Evolutionary conservation across 2,888 invertebrate genomes (phyloP).

Genomic region (Dasypogon diadema): DNA sequence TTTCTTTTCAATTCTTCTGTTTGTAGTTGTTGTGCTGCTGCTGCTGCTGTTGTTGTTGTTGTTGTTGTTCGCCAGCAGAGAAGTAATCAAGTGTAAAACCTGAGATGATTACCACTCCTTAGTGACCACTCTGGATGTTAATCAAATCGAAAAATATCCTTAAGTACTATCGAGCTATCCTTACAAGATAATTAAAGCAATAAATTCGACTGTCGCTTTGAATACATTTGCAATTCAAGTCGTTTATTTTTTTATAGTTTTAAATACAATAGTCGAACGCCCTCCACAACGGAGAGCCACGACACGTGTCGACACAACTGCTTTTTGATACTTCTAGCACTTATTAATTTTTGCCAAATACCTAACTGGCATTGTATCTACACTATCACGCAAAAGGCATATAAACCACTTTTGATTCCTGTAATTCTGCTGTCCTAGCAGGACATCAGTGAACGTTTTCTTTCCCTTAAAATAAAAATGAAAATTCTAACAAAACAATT

Average conservation of each 20-base stretch:
- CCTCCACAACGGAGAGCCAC: neutral
- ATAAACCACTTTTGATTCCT: conserved; percentile 44
- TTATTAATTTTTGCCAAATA: conserved; percentile 9
- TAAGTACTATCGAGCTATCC: conserved; percentile 34
- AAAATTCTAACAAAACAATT: conserved; percentile 15
- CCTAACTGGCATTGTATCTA: conserved; percentile 16
- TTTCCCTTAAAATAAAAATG: neutral
- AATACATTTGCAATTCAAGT: conserved; percentile 9
- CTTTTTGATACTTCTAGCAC: neutral
- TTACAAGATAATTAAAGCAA: conserved; percentile 45
- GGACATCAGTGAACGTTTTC: neutral
- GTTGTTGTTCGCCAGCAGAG: conserved; percentile 2
- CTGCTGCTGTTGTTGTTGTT: neutral
- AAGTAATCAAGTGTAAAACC: conserved; percentile 38
- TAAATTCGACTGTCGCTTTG: conserved; percentile 45
- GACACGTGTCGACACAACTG: conserved; percentile 8
- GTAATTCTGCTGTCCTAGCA: neutral
- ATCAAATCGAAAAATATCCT: conserved; percentile 34
- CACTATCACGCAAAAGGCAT: conserved; percentile 47
- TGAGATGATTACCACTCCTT: conserved; percentile 41
- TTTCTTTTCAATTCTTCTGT: neutral
- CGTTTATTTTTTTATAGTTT: conserved; percentile 7
- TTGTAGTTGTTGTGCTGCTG: neutral
- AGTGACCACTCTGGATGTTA: conserved; percentile 15
- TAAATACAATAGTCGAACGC: conserved; percentile 10